Percentiles rank a stretch among this genome's conserved stretches.
phyloP scores from a whole-genome alignment of 2,797 vertebrate genomes.

The Meda fulgida region DNA sequence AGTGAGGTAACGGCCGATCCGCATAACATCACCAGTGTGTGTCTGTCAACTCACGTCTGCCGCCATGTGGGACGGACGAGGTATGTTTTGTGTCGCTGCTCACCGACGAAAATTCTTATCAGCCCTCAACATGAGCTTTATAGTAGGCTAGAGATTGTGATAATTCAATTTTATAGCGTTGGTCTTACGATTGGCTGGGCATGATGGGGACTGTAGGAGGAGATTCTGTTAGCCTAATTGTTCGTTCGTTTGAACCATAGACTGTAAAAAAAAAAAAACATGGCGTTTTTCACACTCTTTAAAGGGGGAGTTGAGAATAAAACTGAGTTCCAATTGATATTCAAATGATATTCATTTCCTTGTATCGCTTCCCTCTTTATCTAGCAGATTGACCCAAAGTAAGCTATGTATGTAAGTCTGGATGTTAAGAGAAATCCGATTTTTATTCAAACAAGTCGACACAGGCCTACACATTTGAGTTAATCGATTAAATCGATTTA shows the following conservation, averaged over 20 bases:
- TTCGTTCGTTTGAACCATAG: conserved; percentile 1
- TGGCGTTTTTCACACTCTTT: neutral
- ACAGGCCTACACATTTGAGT: too few species aligned
- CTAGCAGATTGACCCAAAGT: neutral
- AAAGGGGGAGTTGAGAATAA: neutral
- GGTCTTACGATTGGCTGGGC: neutral
- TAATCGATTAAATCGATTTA: too few species aligned
- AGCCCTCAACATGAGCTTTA: neutral
- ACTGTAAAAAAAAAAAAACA: too few species aligned
- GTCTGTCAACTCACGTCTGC: conserved; percentile 63
- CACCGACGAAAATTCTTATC: neutral
- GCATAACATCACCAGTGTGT: conserved; percentile 33
- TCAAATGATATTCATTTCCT: neutral
- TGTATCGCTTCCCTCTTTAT: too few species aligned
- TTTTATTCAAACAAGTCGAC: too few species aligned
- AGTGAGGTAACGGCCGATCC: conserved; percentile 65
- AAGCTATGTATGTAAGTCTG: too few species aligned
- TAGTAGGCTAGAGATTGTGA: neutral
- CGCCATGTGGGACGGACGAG: conserved; percentile 69
- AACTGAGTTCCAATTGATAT: neutral
- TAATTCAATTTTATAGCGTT: neutral
- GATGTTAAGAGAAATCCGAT: too few species aligned
- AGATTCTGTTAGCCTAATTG: neutral
- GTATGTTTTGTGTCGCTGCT: neutral
- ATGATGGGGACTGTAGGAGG: neutral